A percentile compares a stretch with the other conserved stretches of the same genome.
Evolutionary conservation across 2,888 invertebrate species (phyloP).

Genomic region (Endotricha flammealis): DNA sequence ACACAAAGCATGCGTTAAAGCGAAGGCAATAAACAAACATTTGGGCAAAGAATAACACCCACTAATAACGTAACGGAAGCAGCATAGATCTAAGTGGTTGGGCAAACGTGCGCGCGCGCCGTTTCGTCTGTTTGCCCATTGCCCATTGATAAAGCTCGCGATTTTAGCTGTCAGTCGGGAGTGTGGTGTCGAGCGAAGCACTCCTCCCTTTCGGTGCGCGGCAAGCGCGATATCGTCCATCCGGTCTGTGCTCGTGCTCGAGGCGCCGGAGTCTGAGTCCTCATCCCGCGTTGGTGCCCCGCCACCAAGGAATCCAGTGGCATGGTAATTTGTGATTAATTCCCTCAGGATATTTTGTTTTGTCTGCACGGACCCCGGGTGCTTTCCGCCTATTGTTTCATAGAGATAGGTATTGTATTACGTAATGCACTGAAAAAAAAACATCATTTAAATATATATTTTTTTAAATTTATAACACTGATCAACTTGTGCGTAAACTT

Average conservation of each 20-base stretch:
- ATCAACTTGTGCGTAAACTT: too few species aligned
- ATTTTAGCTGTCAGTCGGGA: slow-evolving; percentile 60
- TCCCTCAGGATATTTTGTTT: slow-evolving; percentile 40
- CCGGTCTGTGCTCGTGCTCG: slow-evolving; percentile 39
- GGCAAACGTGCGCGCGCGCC: slow-evolving; percentile 56
- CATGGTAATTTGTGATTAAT: slow-evolving; percentile 68
- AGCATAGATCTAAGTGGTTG: slow-evolving; percentile 60
- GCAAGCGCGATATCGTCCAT: slow-evolving; percentile 32
- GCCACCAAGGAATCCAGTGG: slow-evolving; percentile 51
- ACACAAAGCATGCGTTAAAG: slow-evolving; percentile 28
- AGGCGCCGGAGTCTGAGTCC: slow-evolving; percentile 11
- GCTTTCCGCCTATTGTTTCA: slow-evolving; percentile 51
- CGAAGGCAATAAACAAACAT: slow-evolving; percentile 49
- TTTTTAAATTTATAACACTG: too few species aligned
- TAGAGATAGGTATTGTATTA: slow-evolving; percentile 61
- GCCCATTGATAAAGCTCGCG: slow-evolving; percentile 66
- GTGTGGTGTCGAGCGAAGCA: slow-evolving; percentile 54
- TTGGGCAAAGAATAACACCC: slow-evolving; percentile 47
- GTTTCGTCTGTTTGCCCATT: slow-evolving; percentile 31
- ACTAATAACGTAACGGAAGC: slow-evolving; percentile 65
- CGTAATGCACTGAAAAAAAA: slow-evolving; percentile 37
- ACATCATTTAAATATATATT: too few species aligned
- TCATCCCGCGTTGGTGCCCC: slow-evolving; percentile 35
- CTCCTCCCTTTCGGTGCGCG: slow-evolving; percentile 35
- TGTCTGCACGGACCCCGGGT: slow-evolving; percentile 43